Base-by-base conservation (phyloP, 2,113 vertebrate genomes). In the Oncorhynchus keta region DNA sequence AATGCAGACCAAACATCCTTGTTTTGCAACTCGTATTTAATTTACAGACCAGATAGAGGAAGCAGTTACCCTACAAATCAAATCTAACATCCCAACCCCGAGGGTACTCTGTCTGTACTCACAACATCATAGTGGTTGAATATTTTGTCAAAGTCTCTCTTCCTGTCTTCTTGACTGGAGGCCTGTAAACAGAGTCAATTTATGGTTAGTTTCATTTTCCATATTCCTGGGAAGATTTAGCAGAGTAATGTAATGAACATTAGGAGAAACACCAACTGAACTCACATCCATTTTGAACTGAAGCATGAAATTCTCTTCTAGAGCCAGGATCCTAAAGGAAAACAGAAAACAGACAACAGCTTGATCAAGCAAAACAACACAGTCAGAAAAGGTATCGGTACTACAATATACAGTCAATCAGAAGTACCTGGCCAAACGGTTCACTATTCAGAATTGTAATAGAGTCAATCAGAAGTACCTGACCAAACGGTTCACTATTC, bases 241-340 rank as follows among this genome's bases (percentile, higher is more conserved):
- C 30, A 8, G 18, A 18, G 45, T 5, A 4, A 3, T 55, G 14
- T 9, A 55, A 32, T 28, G 8, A 57, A 57, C 4, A 13, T 32
- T 6, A 26, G 1, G 5, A 6, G 16, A 5, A 61, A 61, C 1
- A 48, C 0, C 16, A 75, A 9, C 16, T 62, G 66, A 70, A 96
- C 97, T 95, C 89, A 99, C 98, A 86, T 98, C 96, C 91, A 99
- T 95, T 82, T 95, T 89, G 86, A 99, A 99, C 65, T 99, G 96
- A 39, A 98, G 93, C 84, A 99, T 93, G 81, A 99, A 99, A 89
- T 99, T 99, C 86, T 99, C 97, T 77, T 97, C 93, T 59, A 99
- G 92, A 0, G 95, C 94, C 90, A 99, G 89, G 83, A 99, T 98
- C 91, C 97, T 99, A 65, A 85, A 80, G 13, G 68, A 66, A 83